phyloP scores from a whole-genome alignment of 2,113 vertebrate species.

The Myocastor coypus region DNA sequence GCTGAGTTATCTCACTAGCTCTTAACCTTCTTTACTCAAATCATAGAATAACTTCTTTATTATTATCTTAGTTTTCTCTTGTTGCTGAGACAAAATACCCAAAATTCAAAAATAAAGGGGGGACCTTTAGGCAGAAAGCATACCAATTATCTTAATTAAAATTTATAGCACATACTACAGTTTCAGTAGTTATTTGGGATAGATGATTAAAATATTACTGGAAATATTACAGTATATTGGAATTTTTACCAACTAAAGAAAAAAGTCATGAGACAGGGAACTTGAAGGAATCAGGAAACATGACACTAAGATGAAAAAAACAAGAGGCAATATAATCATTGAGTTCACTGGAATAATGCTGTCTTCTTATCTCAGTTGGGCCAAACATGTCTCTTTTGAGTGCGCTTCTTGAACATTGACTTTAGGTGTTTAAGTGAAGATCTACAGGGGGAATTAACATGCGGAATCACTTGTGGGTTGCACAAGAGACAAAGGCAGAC shows the following conservation, averaged over 20 bases:
- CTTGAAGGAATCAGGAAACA: conserved; percentile 28
- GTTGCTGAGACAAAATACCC: background rate
- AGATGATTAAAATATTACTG: background rate
- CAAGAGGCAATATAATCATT: background rate
- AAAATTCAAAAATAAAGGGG: background rate
- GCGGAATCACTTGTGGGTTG: rapidly evolving
- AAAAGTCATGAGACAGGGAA: background rate
- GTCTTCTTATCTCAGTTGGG: background rate
- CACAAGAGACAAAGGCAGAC: background rate
- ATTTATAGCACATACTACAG: background rate
- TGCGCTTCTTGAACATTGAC: background rate
- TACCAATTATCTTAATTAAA: background rate
- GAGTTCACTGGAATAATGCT: background rate
- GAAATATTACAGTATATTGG: background rate
- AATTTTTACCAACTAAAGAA: background rate
- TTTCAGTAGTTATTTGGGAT: background rate
- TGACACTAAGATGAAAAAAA: background rate
- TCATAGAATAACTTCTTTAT: background rate
- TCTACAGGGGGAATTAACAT: background rate
- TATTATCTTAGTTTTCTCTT: background rate
- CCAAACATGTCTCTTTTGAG: background rate
- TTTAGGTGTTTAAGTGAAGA: background rate
- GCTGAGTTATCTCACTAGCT: too few relatives aligned
- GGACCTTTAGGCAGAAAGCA: background rate
- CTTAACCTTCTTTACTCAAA: background rate